Base-by-base conservation (phyloP, 37 sponge, comb jelly and placozoan genomes). In the Geodia barretti region DNA sequence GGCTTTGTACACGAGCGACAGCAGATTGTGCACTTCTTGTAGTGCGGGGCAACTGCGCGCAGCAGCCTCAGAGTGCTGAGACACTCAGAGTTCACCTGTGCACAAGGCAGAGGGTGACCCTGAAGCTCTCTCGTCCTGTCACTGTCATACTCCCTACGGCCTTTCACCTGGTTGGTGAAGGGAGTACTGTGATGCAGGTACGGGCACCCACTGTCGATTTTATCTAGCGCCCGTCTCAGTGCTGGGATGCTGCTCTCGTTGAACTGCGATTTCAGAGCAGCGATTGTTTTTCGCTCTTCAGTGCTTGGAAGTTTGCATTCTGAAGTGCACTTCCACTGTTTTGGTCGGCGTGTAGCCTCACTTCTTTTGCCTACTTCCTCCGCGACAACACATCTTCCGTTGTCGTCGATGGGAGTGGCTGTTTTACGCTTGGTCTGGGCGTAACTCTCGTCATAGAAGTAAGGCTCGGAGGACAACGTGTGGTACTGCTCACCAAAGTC, bases 91-190 rank as follows among this genome's bases (percentile, higher is more conserved):
- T 23, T n/a, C n/a, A n/a, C 25, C 40, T 28, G 23, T 17, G 61
- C 17, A 41, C 75, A 74, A 39, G 75, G 54, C 25, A 74, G 41
- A 23, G 75, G 75, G 30, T 74, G 75, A 42, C 75, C 75, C n/a
- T 41, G 42, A 42, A 74, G 54, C 43, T 74, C 75, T 26, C 30
- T 42, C 28, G 24, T 34, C 37, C 39, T 8, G 20, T 26, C 26
- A 28, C 37, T 26, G 26, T 72, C 41, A 28, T 34, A n/a, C n/a
- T n/a, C n/a, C n/a, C n/a, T n/a, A n/a, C n/a, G n/a, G n/a, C n/a
- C n/a, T n/a, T n/a, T n/a, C n/a, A n/a, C n/a, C n/a, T n/a, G n/a
- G n/a, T n/a, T n/a, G n/a, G n/a, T 38, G 26, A 36, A 38, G 37
- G 26, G 38, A 38, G 11, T 30, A 72, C 38, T 35, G 39, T 72